Evolutionary conservation across 2,797 vertebrate species (phyloP).

Genomic region (Eremophila alpestris): DNA sequence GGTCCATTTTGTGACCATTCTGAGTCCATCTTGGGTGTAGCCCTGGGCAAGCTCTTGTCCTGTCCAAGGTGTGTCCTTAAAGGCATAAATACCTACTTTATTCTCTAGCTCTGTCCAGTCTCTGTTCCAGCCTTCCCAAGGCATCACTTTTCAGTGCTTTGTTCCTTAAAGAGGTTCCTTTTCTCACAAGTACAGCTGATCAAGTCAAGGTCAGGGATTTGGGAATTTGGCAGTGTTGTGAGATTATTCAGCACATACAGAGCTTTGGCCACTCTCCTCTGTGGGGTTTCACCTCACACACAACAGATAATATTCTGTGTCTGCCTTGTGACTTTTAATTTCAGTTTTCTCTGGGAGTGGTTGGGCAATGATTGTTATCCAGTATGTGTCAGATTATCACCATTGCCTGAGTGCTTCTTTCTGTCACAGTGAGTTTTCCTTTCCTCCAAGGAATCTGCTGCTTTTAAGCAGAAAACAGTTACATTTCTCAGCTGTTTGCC

Average conservation of each 20-base stretch:
- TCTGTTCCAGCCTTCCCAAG: neutral
- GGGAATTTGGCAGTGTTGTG: neutral
- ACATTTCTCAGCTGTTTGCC: neutral
- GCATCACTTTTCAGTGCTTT: neutral
- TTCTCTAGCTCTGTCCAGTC: neutral
- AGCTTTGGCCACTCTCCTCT: neutral
- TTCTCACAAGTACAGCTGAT: neutral
- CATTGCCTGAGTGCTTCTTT: neutral
- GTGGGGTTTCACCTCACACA: neutral
- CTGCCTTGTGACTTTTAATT: constrained; percentile 16
- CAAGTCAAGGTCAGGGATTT: neutral
- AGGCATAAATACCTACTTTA: neutral
- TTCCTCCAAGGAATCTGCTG: neutral
- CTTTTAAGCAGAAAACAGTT: neutral
- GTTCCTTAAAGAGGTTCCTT: neutral
- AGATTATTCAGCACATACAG: neutral
- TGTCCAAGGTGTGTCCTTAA: neutral
- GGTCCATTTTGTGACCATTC: neutral
- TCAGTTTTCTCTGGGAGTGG: neutral
- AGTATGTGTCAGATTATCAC: neutral
- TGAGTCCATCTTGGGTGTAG: neutral
- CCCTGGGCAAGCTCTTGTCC: neutral
- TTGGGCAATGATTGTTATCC: neutral
- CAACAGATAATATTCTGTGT: neutral
- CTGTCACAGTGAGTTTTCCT: neutral